These are phyloP conservation scores for Stercorarius parasiticus DNA, from an alignment of 2,113 vertebrate genomes.

Conservation along the genomic window DNA sequence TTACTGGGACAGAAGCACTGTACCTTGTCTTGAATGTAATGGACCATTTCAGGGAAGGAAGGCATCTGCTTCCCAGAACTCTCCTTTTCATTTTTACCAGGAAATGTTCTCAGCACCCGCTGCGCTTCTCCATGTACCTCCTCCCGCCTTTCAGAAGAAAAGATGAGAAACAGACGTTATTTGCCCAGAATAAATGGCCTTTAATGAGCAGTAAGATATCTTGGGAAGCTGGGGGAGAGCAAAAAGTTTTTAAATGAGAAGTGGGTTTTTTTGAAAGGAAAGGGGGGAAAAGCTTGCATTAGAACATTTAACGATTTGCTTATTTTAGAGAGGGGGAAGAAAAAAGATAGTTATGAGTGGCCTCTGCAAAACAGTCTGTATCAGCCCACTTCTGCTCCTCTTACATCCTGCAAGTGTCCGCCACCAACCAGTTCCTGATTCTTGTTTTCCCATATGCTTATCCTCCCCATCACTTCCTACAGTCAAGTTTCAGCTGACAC, in stretches of 20 bases:
- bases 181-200: neutral
- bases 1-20: neutral
- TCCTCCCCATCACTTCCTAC: neutral
- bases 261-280: neutral
- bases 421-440: neutral
- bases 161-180: slow-evolving; percentile 12
- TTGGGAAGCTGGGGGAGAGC: neutral
- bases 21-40: slow-evolving; percentile 96
- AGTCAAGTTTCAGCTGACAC: neutral
- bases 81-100: slow-evolving; percentile 83
- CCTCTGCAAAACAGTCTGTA: neutral
- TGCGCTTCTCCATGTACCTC: slow-evolving; percentile 94
- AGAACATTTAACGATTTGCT: neutral
- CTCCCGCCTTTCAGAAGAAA: slow-evolving; percentile 81
- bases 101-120: slow-evolving; percentile 82
- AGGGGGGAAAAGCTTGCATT: neutral
- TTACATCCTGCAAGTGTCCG: neutral
- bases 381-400: neutral
- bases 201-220: neutral
- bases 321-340: neutral
- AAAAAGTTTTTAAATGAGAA: neutral
- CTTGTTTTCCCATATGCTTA: neutral
- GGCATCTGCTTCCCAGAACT: slow-evolving; percentile 87
- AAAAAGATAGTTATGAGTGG: neutral
- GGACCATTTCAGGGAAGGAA: slow-evolving; percentile 95